Percentiles rank a stretch among this genome's conserved stretches.
Evolutionary conservation across 2,888 invertebrate species (phyloP).

Genomic region (Mimas tiliae): DNA sequence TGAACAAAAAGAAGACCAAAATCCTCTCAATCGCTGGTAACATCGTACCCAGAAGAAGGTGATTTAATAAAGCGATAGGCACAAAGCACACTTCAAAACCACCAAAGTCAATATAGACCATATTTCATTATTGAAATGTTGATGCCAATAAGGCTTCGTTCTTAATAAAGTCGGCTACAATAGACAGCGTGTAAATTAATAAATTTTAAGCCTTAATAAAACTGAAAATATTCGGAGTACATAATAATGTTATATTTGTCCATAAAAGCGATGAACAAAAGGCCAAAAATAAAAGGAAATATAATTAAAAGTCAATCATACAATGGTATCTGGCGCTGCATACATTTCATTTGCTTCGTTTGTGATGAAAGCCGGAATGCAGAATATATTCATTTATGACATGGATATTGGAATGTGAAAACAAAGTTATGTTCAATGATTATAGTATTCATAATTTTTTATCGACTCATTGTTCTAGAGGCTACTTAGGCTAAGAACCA

Average conservation of each 20-base stretch:
- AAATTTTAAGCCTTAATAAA: neutral
- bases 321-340: neutral
- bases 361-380: conserved; percentile 2
- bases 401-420: neutral
- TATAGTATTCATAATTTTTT: too few relatives aligned
- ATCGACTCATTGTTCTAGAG: too few relatives aligned
- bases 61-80: too few relatives aligned
- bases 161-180: neutral
- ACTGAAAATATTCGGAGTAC: neutral
- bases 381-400: neutral
- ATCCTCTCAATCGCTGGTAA: too few relatives aligned
- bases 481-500: too few relatives aligned
- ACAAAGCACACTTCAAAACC: too few relatives aligned
- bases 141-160: neutral
- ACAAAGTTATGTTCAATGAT: neutral
- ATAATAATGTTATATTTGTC: neutral
- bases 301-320: conserved; percentile 5
- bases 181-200: neutral
- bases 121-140: neutral
- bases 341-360: neutral
- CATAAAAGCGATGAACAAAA: neutral
- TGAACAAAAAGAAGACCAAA: too few relatives aligned
- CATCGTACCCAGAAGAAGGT: too few relatives aligned
- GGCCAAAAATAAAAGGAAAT: conserved; percentile 2
- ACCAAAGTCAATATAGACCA: neutral